phyloP scores from a whole-genome alignment of 2,113 vertebrate genomes.

The Ammospiza caudacuta region DNA sequence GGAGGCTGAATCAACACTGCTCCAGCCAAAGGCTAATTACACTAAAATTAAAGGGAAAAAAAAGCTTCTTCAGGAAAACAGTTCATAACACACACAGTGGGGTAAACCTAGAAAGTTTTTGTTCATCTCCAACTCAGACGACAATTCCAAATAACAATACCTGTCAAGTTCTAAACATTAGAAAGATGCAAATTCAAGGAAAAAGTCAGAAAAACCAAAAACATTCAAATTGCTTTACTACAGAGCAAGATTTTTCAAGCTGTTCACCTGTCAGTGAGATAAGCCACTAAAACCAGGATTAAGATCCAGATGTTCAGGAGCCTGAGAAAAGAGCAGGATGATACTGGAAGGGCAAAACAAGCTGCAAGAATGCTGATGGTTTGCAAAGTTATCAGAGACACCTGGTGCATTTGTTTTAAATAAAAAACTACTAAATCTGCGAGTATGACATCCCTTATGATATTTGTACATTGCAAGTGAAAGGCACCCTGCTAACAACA shows the following conservation, averaged over 20 bases:
- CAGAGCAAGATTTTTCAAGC: background rate
- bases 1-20: background rate
- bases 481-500: background rate
- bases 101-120: background rate
- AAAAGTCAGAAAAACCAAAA: background rate
- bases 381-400: background rate
- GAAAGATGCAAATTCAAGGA: background rate
- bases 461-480: background rate
- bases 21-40: background rate
- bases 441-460: background rate
- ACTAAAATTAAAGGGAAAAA: background rate
- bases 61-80: background rate
- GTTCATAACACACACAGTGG: background rate
- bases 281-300: background rate
- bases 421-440: background rate
- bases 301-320: background rate
- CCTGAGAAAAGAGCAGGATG: background rate
- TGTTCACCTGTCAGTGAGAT: background rate
- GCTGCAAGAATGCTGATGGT: background rate
- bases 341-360: background rate
- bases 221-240: background rate
- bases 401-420: background rate
- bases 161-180: background rate
- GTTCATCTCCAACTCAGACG: background rate
- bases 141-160: background rate